Base-by-base conservation (phyloP, 2,888 invertebrate species). In the Drosophila eohydei region DNA sequence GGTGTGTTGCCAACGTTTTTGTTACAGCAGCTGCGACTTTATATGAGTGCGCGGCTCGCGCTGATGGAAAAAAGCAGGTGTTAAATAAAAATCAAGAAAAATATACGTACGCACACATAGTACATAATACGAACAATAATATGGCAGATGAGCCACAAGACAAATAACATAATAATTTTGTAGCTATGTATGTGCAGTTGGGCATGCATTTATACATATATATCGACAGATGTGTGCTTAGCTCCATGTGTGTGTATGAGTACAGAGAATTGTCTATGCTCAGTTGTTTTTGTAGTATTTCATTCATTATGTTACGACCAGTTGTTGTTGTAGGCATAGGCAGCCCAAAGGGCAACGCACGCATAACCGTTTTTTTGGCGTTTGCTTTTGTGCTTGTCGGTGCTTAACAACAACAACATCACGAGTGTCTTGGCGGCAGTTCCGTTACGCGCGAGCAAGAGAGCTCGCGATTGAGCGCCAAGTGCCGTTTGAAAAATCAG, bases 311-410 rank as follows among this genome's bases (percentile, higher is more conserved):
- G 70, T 36, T 69, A 44, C 30, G 21, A 62, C 6, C 56, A 52
- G 67, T 68, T 73, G 63, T 61, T 74, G 46, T 50, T 57, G 48
- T 61, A 52, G 64, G 66, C 61, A 59, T 60, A 64, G 52, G 55
- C 70, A 81, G 63, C 62, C 71, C 78, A 89, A 84, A 86, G 85
- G 89, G 85, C 89, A 86, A 86, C 86, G 85, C 85, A 89, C 82
- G 82, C 76, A 84, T 78, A 78, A 72, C 79, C 73, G 67, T 75
- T 81, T 74, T 80, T 85, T 74, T 76, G 67, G 57, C 69, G 55
- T 80, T 82, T 63, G 65, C 71, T 67, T 73, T 76, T 72, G 81
- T 68, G 64, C 72, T 44, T 57, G 30, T 26, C 26, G 44, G 44
- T 57, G 34, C 57, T 44, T 59, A 60, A 52, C 57, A 68, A 34